Base-by-base conservation (phyloP, 2,888 invertebrate genomes). In the Chelonus formosanus region DNA sequence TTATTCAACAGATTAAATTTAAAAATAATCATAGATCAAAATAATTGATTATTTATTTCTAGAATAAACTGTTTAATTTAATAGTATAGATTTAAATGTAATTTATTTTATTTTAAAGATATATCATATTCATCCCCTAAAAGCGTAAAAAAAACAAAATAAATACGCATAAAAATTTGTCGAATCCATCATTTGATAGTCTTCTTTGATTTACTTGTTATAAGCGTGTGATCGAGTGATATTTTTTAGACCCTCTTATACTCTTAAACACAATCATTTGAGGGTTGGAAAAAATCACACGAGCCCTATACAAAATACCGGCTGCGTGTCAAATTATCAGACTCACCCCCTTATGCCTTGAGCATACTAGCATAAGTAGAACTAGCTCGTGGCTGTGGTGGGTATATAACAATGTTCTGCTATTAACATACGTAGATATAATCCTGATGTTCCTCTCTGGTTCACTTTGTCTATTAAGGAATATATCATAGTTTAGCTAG, bases 251-350 rank as follows among this genome's bases (percentile, higher is more conserved):
- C 34, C 58, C 47, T n/a, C 55, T 57, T 31, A 44, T 44, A n/a
- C 10, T 57, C 32, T 47, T 35, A 58, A 45, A 58, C 58, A 58
- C 45, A 10, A 44, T 57, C 45, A 57, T 45, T 45, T 57, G 10
- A 58, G 58, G 47, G 63, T 40, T 40, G 50, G 54, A 44, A 32
- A 69, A 71, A 69, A 70, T 70, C 68, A 69, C 65, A 71, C 69
- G 67, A 61, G 31, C 43, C 58, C 20, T 10, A 59, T 34, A 48
- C 5, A 47, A 20, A 54, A 10, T 35, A 65, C 50, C 59, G 58
- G 58, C 61, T 65, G 68, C 72, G 71, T 67, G 72, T 69, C 68
- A 60, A 72, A 72, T 72, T 71, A 50, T 55, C 53, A 50, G 44
- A 55, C 62, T 64, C 65, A 64, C 63, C 64, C 70, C 67, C 63